Conservation (phyloP, 2,113 vertebrate genomes). For the Ciconia boyciana region DNA sequence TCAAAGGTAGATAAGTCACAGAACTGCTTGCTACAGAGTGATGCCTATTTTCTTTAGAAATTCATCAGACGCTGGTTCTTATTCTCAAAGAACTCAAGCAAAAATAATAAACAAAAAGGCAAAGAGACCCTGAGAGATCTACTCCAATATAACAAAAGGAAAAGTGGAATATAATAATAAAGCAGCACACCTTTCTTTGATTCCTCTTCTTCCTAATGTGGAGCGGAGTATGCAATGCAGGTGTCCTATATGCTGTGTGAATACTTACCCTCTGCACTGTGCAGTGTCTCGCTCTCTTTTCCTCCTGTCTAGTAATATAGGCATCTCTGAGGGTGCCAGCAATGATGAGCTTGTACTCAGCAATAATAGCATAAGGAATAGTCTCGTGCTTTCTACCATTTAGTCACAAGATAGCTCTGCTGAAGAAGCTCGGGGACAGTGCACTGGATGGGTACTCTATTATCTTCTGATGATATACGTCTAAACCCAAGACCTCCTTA, state of each 20-base stretch:
- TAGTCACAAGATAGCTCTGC: background rate
- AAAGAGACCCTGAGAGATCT: background rate
- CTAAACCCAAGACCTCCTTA: background rate
- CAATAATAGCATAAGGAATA: accelerated
- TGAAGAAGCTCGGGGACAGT: background rate
- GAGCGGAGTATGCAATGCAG: accelerated
- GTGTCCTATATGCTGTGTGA: background rate
- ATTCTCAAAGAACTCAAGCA: background rate
- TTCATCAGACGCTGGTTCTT: background rate
- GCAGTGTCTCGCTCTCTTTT: background rate
- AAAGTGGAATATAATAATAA: background rate
- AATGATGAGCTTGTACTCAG: background rate
- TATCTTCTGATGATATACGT: background rate
- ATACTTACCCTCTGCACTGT: background rate
- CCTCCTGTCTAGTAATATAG: background rate
- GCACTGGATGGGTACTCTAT: accelerated
- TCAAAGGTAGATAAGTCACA: background rate
- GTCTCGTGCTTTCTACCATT: background rate
- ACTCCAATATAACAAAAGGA: background rate
- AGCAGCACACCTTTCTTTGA: background rate
- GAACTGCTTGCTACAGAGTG: background rate
- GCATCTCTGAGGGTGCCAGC: background rate
- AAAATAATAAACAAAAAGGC: background rate
- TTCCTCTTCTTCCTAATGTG: background rate
- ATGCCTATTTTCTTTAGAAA: background rate